phyloP scores from a whole-genome alignment of 2,888 invertebrate genomes.

The Andrena chrysosceles region DNA sequence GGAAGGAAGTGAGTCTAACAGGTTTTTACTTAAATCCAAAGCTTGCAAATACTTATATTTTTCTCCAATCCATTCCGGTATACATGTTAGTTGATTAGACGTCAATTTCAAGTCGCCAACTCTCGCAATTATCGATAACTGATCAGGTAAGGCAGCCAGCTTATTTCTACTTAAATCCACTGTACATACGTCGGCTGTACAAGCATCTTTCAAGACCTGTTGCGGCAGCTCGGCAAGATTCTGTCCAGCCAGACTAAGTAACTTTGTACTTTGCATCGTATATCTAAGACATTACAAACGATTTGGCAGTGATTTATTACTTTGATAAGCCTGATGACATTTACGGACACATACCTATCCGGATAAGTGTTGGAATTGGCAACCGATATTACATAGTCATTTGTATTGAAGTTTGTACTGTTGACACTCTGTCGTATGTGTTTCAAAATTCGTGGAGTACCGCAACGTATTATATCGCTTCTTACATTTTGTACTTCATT shows the following conservation, averaged over 20 bases:
- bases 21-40: conserved; percentile 92
- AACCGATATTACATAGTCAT: conserved; percentile 81
- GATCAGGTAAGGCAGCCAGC: conserved; percentile 89
- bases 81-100: conserved; percentile 88
- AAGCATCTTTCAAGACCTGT: conserved; percentile 90
- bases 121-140: conserved; percentile 85
- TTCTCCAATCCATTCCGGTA: conserved; percentile 89
- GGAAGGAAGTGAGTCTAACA: conserved; percentile 88
- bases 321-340: background rate
- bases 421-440: conserved; percentile 89
- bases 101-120: conserved; percentile 90
- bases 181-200: conserved; percentile 89
- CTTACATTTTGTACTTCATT: conserved; percentile 94
- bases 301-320: background rate
- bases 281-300: conserved; percentile 83
- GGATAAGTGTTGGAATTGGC: conserved; percentile 83
- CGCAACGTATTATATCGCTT: conserved; percentile 93
- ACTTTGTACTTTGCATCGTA: conserved; percentile 86
- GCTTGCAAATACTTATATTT: conserved; percentile 88
- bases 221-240: conserved; percentile 89
- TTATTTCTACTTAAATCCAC: conserved; percentile 94
- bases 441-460: conserved; percentile 93
- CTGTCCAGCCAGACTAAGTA: conserved; percentile 88
- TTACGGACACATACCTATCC: conserved; percentile 85
- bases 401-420: conserved; percentile 84